These are phyloP conservation scores for Bombus picipes DNA, from an alignment of 1,140 invertebrate genomes.

Conservation along the genomic window DNA sequence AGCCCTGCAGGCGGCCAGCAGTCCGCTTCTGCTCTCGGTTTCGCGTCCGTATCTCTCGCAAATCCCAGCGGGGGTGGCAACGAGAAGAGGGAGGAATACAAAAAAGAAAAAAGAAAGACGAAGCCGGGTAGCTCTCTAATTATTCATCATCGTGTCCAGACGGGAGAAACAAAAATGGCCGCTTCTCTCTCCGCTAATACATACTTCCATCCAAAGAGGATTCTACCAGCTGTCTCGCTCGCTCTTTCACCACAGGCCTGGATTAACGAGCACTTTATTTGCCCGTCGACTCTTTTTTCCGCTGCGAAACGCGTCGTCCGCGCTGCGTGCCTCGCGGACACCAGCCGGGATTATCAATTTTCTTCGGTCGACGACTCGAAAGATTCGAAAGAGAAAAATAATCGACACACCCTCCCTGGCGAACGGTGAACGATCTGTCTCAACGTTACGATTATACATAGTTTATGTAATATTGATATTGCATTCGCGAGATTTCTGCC, in stretches of 20 bases:
- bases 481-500: neutral
- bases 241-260: constrained; percentile 4
- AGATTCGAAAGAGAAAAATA: neutral
- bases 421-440: neutral
- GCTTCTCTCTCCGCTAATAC: constrained; percentile 57
- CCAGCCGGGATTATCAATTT: constrained; percentile 29
- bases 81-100: neutral
- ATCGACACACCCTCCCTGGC: neutral
- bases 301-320: constrained; percentile 44
- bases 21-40: constrained; percentile 1
- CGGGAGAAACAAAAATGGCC: constrained; percentile 46
- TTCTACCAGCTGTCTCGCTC: constrained; percentile 27
- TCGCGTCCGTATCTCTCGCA: constrained; percentile 42
- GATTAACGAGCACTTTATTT: constrained; percentile 63
- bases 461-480: neutral
- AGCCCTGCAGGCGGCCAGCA: constrained; percentile 24
- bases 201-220: constrained; percentile 65
- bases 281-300: constrained; percentile 40
- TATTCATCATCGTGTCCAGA: constrained; percentile 63
- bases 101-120: neutral
- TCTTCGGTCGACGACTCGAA: constrained; percentile 15
- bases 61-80: constrained; percentile 22
- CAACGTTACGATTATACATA: neutral
- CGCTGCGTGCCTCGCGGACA: constrained; percentile 25
- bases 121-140: constrained; percentile 52